phyloP scores from a whole-genome alignment of 2,797 vertebrate genomes.

The Tadarida brasiliensis region DNA sequence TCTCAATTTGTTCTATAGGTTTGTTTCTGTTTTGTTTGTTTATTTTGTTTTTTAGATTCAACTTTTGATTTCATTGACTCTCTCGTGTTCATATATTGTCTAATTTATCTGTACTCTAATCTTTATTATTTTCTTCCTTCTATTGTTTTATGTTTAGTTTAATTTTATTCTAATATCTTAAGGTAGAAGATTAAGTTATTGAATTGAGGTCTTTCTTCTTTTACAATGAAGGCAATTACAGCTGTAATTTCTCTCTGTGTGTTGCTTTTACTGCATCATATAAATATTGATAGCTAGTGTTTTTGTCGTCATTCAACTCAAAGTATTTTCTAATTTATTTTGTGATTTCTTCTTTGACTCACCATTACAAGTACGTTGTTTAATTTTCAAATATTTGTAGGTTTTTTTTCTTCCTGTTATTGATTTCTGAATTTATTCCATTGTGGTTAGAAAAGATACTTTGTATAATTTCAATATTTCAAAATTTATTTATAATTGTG shows the following conservation, averaged over 20 bases:
- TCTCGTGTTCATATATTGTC: not conserved
- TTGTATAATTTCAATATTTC: no score
- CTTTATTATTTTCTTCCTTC: not conserved
- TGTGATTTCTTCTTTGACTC: not conserved
- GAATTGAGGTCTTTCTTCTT: not conserved
- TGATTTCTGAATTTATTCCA: not conserved
- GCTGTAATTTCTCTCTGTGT: not conserved
- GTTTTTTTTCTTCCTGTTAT: not conserved
- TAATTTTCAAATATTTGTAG: not conserved
- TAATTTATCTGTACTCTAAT: not conserved
- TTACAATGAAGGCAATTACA: not conserved
- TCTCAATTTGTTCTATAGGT: no score
- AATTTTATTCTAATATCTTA: not conserved
- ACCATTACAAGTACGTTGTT: not conserved
- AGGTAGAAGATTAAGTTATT: not conserved
- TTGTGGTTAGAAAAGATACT: not conserved
- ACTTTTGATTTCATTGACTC: not conserved
- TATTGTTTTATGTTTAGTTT: not conserved
- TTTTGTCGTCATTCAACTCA: not conserved
- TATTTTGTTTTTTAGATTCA: no score
- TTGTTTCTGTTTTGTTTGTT: no score
- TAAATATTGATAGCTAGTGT: not conserved
- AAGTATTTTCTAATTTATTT: not conserved
- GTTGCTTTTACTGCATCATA: not conserved
- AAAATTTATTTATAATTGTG: no score